Evolutionary conservation across 2,113 vertebrate species (phyloP).

Genomic region (Ailuropoda melanoleuca): DNA sequence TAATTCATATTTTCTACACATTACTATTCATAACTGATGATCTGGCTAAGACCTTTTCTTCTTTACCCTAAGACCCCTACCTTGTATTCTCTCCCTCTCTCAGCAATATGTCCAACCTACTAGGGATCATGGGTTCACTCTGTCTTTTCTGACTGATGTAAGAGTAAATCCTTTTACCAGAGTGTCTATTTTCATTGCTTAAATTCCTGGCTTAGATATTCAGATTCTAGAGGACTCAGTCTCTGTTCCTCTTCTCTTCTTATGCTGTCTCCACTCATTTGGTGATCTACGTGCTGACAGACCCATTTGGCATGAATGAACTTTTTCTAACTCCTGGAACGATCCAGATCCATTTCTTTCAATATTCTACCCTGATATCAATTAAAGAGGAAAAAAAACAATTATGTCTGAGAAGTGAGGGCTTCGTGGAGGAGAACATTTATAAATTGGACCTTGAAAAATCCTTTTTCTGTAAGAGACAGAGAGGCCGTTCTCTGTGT

Average conservation of each 20-base stretch:
- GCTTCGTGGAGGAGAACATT: background rate
- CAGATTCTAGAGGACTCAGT: background rate
- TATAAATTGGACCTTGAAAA: background rate
- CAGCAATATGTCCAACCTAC: background rate
- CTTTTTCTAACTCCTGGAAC: background rate
- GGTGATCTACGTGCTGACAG: background rate
- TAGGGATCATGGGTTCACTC: background rate
- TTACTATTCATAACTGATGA: background rate
- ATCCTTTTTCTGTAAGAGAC: background rate
- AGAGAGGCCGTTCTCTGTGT: background rate
- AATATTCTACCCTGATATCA: background rate
- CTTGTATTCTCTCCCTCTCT: background rate
- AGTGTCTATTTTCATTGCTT: background rate
- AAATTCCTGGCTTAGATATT: background rate
- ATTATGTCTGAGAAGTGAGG: background rate
- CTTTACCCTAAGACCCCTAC: accelerated
- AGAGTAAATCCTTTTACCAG: background rate
- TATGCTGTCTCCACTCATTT: background rate
- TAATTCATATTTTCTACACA: background rate
- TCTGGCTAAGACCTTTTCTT: background rate
- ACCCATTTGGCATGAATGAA: background rate
- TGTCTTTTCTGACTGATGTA: background rate
- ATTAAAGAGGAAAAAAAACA: background rate
- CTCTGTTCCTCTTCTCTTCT: background rate
- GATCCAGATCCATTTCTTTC: background rate